These are phyloP conservation scores for Gibbula magus DNA, from an alignment of 2,888 invertebrate genomes.

Conservation along the genomic window DNA sequence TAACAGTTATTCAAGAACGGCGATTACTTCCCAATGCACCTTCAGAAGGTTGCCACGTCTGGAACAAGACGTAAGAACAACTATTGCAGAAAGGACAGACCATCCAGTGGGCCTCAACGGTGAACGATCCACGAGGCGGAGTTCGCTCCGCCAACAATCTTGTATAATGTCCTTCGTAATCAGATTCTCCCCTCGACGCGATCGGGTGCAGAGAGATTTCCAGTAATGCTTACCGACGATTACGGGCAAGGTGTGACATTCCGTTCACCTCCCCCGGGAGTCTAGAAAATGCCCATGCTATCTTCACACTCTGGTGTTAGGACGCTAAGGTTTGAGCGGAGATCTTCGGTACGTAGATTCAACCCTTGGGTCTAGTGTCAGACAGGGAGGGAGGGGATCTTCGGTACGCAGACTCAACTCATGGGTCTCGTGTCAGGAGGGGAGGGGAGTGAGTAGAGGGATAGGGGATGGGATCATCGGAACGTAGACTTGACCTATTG, in stretches of 20 bases:
- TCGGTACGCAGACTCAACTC: too few species aligned
- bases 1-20: too few species aligned
- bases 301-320: neutral
- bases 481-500: too few species aligned
- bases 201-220: neutral
- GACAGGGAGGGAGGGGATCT: too few species aligned
- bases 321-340: neutral
- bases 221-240: neutral
- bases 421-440: too few species aligned
- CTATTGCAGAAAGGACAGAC: neutral
- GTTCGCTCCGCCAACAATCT: neutral
- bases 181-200: neutral
- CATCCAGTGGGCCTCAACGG: neutral
- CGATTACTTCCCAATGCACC: too few species aligned
- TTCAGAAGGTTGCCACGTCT: neutral
- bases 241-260: conserved; percentile 4
- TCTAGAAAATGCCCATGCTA: neutral
- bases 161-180: neutral
- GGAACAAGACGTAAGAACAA: neutral
- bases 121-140: too few species aligned
- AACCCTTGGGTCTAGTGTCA: too few species aligned
- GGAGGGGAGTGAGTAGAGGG: too few species aligned
- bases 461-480: too few species aligned
- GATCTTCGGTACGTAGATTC: too few species aligned
- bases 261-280: neutral